A percentile compares a stretch with the other conserved stretches of the same genome.
Conservation (phyloP, 2,113 vertebrate species). For the Pagrus major region DNA sequence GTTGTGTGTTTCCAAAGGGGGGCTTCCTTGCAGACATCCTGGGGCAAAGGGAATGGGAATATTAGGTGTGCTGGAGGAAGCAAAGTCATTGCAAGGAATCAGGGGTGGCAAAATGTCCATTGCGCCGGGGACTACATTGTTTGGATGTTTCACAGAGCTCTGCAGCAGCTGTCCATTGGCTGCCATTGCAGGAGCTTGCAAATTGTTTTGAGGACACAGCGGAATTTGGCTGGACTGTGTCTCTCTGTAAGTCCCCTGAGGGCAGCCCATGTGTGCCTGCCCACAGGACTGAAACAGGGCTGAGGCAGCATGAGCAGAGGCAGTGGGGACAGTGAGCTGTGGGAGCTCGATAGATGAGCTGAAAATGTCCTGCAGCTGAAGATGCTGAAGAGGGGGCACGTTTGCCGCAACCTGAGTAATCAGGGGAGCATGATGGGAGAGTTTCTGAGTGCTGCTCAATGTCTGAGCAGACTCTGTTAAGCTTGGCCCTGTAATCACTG, state of each 20-base stretch:
- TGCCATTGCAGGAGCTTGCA: conserved; percentile 23
- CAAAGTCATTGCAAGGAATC: conserved; percentile 61
- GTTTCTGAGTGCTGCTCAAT: conserved; percentile 34
- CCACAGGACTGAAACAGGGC: conserved; percentile 43
- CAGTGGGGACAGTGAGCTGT: conserved; percentile 43
- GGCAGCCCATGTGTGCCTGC: conserved; percentile 7
- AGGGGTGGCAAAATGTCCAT: conserved; percentile 44
- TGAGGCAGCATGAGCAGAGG: not conserved
- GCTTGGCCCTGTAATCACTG: not conserved
- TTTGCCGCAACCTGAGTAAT: not conserved
- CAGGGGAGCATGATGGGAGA: conserved; percentile 8
- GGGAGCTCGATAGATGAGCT: conserved; percentile 64
- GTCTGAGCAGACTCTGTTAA: not conserved
- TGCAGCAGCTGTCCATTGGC: conserved; percentile 35
- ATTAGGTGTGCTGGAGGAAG: not conserved
- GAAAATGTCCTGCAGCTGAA: conserved; percentile 76
- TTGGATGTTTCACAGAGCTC: conserved; percentile 6
- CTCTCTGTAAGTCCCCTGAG: conserved; percentile 13
- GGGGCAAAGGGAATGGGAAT: conserved; percentile 32
- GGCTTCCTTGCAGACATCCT: conserved; percentile 29
- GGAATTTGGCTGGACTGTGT: conserved; percentile 15
- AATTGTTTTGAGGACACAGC: conserved; percentile 21
- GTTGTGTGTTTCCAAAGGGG: conserved; percentile 13
- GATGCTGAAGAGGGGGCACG: conserved; percentile 54
- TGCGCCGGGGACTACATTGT: not conserved